Evolutionary conservation across 2,888 invertebrate genomes (phyloP), one percentile per base, ranked within the genome.

Genomic region (Operophtera brumata): DNA sequence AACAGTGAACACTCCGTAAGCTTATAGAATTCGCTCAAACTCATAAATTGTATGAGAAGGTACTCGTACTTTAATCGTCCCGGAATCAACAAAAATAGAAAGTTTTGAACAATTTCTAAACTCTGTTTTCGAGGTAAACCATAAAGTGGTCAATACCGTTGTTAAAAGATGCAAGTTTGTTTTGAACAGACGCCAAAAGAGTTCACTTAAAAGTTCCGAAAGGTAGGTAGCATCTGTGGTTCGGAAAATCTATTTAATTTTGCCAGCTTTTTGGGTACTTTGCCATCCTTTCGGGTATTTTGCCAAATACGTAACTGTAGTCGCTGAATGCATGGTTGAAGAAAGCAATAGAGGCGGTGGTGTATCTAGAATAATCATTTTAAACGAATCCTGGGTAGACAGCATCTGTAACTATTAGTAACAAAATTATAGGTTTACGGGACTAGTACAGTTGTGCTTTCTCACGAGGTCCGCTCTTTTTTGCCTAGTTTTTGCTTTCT

Each of bases 191-290:
- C 61, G 54, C 56, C 62, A 64, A 56, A 59, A 59, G 39, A 47
- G 47, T 50, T 50, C 60, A 20, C 56, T 56, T 62, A 57, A 56
- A 64, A 62, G 62, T 50, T 65, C 49, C 44, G 28, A 54, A 60
- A 61, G 56, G 57, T 44, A 55, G 45, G 48, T 10, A 34, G 47
- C 56, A 48, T 53, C 51, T 55, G 60, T 60, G 66, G 59, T 67
- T 70, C 64, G 60, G 43, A 57, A 61, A 58, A 51, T 66, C 66
- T 66, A 70, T 76, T 75, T 73, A 70, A 75, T 74, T 75, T 69
- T 65, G 63, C 60, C 64, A 69, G 55, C 55, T 54, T 63, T 62
- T 63, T 54, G 47, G 63, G 61, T 64, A 70, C 66, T 66, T 62
- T 47, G 62, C 40, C 20, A 28, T 45, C 54, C 50, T 62, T 61